These are phyloP conservation scores for Helarctos malayanus DNA, from an alignment of 2,797 vertebrate genomes.

Conservation along the genomic window DNA sequence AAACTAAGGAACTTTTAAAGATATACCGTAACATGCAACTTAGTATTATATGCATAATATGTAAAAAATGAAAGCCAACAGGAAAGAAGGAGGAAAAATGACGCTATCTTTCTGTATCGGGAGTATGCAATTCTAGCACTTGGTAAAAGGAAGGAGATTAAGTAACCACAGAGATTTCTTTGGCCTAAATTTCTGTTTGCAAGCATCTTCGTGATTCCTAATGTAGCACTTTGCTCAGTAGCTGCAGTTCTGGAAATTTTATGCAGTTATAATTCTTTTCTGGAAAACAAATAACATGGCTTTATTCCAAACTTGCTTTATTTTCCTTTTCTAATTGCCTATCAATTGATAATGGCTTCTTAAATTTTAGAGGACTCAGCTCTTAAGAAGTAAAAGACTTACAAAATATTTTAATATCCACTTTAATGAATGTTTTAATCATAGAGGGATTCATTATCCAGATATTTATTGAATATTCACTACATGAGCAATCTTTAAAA, in stretches of 20 bases:
- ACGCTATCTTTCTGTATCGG: not conserved
- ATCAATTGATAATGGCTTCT: constrained; percentile 22
- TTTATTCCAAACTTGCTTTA: constrained; percentile 53
- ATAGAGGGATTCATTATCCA: not conserved
- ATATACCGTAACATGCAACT: not conserved
- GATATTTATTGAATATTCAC: not conserved
- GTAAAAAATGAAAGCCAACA: constrained; percentile 5
- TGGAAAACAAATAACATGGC: not conserved
- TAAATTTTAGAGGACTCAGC: not conserved
- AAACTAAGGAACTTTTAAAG: constrained; percentile 26
- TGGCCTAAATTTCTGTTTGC: not conserved
- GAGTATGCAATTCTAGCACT: not conserved
- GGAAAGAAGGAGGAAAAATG: not conserved
- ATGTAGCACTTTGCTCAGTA: not conserved
- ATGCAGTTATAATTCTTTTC: not conserved
- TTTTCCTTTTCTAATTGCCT: constrained; percentile 67
- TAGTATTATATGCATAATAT: not conserved
- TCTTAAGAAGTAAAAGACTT: constrained; percentile 52
- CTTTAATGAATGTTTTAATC: not conserved
- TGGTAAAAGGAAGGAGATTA: not conserved
- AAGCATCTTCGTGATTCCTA: not conserved
- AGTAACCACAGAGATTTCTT: not conserved
- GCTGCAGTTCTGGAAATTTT: constrained; percentile 34
- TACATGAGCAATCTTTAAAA: not conserved
- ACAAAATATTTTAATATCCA: not conserved